These are phyloP conservation scores for Drosophila ogumai DNA, from an alignment of 1,140 invertebrate genomes.

Conservation along the genomic window DNA sequence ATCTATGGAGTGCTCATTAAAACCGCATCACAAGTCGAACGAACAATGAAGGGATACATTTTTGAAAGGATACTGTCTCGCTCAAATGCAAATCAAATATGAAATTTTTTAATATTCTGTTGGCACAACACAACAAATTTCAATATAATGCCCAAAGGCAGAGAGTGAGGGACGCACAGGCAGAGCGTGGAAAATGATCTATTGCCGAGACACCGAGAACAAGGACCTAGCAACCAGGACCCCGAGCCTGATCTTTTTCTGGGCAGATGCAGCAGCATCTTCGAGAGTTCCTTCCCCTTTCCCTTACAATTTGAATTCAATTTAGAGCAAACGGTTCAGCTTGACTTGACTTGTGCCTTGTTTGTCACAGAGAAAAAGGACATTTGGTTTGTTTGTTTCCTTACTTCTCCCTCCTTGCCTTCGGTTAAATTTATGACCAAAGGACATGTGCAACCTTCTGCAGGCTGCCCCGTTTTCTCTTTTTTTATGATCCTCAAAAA, in stretches of 20 bases:
- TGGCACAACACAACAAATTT: constrained; percentile 84
- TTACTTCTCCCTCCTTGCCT: background rate
- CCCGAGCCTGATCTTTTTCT: constrained; percentile 68
- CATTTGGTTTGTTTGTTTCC: constrained; percentile 63
- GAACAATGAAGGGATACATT: constrained; percentile 41
- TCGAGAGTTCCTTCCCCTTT: constrained; percentile 36
- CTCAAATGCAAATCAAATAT: constrained; percentile 80
- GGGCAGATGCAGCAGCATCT: constrained; percentile 80
- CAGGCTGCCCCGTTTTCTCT: constrained; percentile 31
- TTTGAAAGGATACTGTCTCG: constrained; percentile 22
- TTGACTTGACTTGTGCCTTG: constrained; percentile 75
- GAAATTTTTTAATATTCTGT: constrained; percentile 82
- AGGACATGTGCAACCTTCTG: constrained; percentile 72
- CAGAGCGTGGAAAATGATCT: constrained; percentile 81
- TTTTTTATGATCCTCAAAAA: constrained; percentile 26
- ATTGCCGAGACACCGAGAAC: constrained; percentile 59
- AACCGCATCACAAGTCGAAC: constrained; percentile 69
- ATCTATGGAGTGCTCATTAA: constrained; percentile 66
- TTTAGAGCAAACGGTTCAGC: constrained; percentile 77
- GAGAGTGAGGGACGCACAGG: constrained; percentile 26
- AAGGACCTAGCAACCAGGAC: constrained; percentile 27
- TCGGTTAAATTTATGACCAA: constrained; percentile 65
- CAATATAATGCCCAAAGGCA: constrained; percentile 58
- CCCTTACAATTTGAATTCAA: constrained; percentile 75
- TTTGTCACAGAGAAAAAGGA: constrained; percentile 43